Conservation (phyloP, 2,113 vertebrate species). For the Tinamus guttatus region DNA sequence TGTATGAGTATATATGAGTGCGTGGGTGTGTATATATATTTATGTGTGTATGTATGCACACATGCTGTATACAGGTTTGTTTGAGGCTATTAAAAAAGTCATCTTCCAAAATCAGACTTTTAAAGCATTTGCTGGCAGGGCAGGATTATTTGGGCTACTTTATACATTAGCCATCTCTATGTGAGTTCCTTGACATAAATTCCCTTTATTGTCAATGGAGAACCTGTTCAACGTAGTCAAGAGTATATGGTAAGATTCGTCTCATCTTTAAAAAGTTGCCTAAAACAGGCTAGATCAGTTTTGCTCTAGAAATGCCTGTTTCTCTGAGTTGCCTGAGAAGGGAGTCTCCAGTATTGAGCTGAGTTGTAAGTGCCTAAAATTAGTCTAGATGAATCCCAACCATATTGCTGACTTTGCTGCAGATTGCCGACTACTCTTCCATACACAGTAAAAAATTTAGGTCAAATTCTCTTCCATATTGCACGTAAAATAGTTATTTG, state of each 20-base stretch:
- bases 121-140: background rate
- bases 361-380: slow-evolving; percentile 27
- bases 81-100: background rate
- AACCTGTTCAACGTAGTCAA: background rate
- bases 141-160: background rate
- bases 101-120: background rate
- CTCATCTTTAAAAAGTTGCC: background rate
- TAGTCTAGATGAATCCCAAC: slow-evolving; percentile 24
- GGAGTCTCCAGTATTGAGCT: slow-evolving; percentile 8
- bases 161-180: background rate
- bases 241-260: background rate
- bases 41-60: background rate
- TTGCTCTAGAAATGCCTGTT: background rate
- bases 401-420: slow-evolving; percentile 40
- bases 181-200: background rate
- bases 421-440: slow-evolving; percentile 25
- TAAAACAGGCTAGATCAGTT: background rate
- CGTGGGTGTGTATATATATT: background rate
- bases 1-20: background rate
- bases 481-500: background rate
- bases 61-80: background rate
- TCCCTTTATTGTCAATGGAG: background rate
- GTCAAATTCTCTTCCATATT: background rate
- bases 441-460: background rate
- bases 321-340: background rate